phyloP scores from a whole-genome alignment of 2,797 vertebrate genomes.

The Allobates femoralis region DNA sequence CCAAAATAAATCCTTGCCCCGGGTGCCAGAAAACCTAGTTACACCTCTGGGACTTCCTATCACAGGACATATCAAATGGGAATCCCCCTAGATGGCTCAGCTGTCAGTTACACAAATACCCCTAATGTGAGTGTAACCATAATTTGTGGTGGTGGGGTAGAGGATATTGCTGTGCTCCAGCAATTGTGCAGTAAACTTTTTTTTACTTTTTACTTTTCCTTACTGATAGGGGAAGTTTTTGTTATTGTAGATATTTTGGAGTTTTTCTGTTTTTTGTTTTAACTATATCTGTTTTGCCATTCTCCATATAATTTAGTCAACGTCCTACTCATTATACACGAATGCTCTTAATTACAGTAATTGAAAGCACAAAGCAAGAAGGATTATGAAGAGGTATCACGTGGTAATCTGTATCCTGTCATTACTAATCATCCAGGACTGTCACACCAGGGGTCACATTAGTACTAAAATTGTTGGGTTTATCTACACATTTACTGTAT shows the following conservation, averaged over 20 bases:
- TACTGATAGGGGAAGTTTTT: neutral
- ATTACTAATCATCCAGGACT: slow-evolving; percentile 1
- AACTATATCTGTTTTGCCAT: neutral
- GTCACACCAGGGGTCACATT: neutral
- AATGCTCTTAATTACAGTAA: slow-evolving; percentile 13
- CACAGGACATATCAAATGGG: too few relatives aligned
- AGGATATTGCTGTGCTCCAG: too few relatives aligned
- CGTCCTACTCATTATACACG: neutral
- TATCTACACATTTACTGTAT: neutral
- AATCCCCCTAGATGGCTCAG: too few relatives aligned
- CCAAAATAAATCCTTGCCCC: too few relatives aligned
- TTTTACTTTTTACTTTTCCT: too few relatives aligned
- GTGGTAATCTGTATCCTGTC: neutral
- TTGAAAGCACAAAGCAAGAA: slow-evolving; percentile 15
- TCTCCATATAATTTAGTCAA: neutral
- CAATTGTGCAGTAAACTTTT: too few relatives aligned
- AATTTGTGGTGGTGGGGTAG: too few relatives aligned
- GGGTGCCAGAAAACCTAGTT: too few relatives aligned
- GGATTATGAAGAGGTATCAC: neutral
- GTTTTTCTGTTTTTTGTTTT: neutral
- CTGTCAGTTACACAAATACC: too few relatives aligned
- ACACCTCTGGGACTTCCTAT: too few relatives aligned
- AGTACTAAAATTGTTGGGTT: neutral
- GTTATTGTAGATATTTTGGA: neutral
- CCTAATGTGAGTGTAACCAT: too few relatives aligned